phyloP scores from a whole-genome alignment of 2,113 vertebrate genomes.

The Melanerpes aurifrons region DNA sequence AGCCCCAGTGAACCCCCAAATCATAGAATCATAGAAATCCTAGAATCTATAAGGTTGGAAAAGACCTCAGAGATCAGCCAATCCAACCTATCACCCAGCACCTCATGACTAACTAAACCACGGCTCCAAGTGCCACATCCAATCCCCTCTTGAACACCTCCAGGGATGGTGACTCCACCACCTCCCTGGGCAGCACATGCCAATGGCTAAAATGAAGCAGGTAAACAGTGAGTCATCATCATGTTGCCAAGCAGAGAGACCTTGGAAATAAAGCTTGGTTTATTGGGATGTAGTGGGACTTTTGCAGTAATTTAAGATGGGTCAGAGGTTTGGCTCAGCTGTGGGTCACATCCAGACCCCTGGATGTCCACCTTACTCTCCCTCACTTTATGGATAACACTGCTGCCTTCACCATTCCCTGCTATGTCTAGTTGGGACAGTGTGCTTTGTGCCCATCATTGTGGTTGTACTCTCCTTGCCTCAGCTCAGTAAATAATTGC shows the following conservation, averaged over 20 bases:
- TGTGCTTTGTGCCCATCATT: accelerated
- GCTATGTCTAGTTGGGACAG: not conserved
- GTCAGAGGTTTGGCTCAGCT: not conserved
- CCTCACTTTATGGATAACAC: not conserved
- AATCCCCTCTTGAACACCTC: not conserved
- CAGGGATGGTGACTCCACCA: too few relatives aligned
- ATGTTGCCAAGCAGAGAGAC: not conserved
- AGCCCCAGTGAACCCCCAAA: not conserved
- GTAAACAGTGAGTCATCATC: not conserved
- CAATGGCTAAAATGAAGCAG: not conserved
- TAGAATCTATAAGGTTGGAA: too few relatives aligned
- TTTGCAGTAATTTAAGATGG: not conserved
- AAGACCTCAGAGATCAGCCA: too few relatives aligned
- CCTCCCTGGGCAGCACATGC: too few relatives aligned
- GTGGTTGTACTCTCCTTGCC: not conserved
- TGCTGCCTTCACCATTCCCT: not conserved
- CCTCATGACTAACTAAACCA: too few relatives aligned
- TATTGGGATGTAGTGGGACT: not conserved
- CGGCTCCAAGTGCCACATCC: too few relatives aligned
- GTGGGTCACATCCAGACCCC: not conserved
- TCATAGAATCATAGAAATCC: too few relatives aligned
- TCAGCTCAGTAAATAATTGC: not conserved
- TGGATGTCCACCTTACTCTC: not conserved
- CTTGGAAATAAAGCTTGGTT: not conserved
- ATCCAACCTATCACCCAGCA: too few relatives aligned